Evolutionary conservation across 2,797 vertebrate genomes (phyloP).

Genomic region (Microctenopoma lineatum): DNA sequence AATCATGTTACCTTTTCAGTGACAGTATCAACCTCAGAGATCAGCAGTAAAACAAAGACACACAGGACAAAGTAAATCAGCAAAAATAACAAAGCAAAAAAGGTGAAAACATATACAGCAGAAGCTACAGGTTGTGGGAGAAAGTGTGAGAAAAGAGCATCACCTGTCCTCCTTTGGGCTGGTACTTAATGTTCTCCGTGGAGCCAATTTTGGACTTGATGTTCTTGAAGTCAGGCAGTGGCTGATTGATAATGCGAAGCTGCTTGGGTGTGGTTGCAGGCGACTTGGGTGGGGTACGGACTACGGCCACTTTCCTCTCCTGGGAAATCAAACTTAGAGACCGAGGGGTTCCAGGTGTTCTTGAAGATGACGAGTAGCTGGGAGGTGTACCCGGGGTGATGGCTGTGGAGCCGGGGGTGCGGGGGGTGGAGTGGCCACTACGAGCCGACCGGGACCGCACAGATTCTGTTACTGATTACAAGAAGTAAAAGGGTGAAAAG

Average conservation of each 20-base stretch:
- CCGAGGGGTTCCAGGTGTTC: constrained; percentile 93
- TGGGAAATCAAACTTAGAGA: constrained; percentile 94
- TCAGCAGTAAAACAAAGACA: constrained; percentile 5
- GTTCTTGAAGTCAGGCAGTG: constrained; percentile 96
- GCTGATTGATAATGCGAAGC: constrained; percentile 94
- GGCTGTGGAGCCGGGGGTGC: constrained; percentile 93
- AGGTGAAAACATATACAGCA: constrained; percentile 7
- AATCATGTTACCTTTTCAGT: neutral
- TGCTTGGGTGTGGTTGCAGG: constrained; percentile 96
- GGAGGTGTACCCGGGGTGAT: constrained; percentile 96
- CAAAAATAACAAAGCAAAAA: constrained; percentile 1
- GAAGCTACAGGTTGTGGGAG: constrained; percentile 5
- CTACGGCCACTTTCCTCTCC: constrained; percentile 94
- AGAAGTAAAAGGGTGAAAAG: neutral
- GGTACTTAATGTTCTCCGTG: constrained; percentile 97
- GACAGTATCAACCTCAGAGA: neutral
- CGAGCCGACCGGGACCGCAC: constrained; percentile 93
- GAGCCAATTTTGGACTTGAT: constrained; percentile 97
- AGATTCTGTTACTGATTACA: constrained; percentile 86
- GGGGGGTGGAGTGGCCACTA: constrained; percentile 95
- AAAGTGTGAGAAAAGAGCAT: constrained; percentile 42
- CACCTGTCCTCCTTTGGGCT: constrained; percentile 98
- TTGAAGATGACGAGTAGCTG: constrained; percentile 93
- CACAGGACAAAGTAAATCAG: neutral
- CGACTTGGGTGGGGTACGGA: constrained; percentile 97